Evolutionary conservation across 23 tunicate genomes (phyloP).

Genomic region (Halocynthia roretzi): DNA sequence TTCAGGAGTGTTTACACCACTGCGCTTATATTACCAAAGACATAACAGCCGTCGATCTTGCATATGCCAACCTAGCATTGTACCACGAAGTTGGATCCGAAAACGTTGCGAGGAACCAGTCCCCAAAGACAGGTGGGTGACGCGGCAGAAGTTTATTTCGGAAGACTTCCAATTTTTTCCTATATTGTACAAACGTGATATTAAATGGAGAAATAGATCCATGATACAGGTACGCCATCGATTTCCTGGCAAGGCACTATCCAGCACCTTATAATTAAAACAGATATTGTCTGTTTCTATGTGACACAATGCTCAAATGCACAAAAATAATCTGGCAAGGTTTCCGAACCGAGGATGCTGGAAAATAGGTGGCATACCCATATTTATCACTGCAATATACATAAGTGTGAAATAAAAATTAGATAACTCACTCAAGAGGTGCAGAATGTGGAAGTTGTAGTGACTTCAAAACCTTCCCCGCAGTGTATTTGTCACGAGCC

Average conservation of each 20-base stretch:
- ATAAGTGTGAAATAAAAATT: background rate
- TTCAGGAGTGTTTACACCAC: too few relatives aligned
- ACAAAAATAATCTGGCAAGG: too few relatives aligned
- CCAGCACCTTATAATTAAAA: too few relatives aligned
- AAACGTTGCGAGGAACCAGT: conserved; percentile 85
- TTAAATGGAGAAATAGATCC: too few relatives aligned
- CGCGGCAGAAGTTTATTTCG: conserved; percentile 59
- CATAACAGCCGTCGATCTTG: conserved; percentile 94
- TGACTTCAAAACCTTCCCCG: conserved; percentile 49
- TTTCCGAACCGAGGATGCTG: too few relatives aligned
- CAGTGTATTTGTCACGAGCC: conserved; percentile 30
- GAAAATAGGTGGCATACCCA: too few relatives aligned
- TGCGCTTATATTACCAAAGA: conserved; percentile 48
- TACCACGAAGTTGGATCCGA: conserved; percentile 87
- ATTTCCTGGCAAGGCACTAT: too few relatives aligned
- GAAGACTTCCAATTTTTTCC: conserved; percentile 82
- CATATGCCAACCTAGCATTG: conserved; percentile 66
- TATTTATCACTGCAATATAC: background rate
- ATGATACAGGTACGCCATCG: too few relatives aligned
- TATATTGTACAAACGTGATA: conserved; percentile 5
- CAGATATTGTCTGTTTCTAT: too few relatives aligned
- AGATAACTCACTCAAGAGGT: conserved; percentile 26
- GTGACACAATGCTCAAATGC: too few relatives aligned
- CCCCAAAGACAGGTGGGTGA: conserved; percentile 83
- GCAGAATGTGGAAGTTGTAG: conserved; percentile 18